Evolutionary conservation across 2,888 invertebrate species (phyloP).

Genomic region (Resseliella maxima): DNA sequence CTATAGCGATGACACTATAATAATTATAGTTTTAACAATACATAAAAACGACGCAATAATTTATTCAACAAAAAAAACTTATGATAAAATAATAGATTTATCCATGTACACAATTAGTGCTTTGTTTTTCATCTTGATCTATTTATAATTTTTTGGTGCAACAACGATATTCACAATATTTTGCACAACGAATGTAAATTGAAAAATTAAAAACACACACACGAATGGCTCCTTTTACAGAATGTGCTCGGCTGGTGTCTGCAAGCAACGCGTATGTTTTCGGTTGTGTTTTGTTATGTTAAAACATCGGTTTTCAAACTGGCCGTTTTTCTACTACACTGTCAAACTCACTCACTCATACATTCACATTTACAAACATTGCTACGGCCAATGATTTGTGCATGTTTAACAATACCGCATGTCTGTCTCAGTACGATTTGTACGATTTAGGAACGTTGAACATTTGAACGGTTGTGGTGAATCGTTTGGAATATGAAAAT

Average conservation of each 20-base stretch:
- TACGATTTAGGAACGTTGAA: background rate
- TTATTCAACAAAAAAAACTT: too few species aligned
- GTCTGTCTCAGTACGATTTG: background rate
- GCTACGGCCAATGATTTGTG: background rate
- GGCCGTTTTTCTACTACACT: background rate
- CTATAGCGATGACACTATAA: too few species aligned
- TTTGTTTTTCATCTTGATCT: background rate
- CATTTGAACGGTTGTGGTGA: slow-evolving; percentile 4
- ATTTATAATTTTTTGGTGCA: background rate
- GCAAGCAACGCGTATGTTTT: slow-evolving; percentile 29
- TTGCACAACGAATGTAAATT: slow-evolving; percentile 4
- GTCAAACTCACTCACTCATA: background rate
- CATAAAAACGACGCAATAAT: too few species aligned
- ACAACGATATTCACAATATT: slow-evolving; percentile 6
- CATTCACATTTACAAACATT: background rate
- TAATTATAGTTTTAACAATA: too few species aligned
- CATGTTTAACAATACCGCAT: background rate
- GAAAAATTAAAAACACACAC: background rate
- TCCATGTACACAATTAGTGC: background rate
- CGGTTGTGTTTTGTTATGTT: background rate
- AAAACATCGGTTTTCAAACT: background rate
- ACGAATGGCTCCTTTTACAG: too few species aligned
- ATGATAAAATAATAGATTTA: too few species aligned
- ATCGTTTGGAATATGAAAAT: background rate
- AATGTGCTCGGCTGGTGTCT: background rate